phyloP scores from a whole-genome alignment of 2,888 invertebrate species.

The Opisthograptis luteolata region DNA sequence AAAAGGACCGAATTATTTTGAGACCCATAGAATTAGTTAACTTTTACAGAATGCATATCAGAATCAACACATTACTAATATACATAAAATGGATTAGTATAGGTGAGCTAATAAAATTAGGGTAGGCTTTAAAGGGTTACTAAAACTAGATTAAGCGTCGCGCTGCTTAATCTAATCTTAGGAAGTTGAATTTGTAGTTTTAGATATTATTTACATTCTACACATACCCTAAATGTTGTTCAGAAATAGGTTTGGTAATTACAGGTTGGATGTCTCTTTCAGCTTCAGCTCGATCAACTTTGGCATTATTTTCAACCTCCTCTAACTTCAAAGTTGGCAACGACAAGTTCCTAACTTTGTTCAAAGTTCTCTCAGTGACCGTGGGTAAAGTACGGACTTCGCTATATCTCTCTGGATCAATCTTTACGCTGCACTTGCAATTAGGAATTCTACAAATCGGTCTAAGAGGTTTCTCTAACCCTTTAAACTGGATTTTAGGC shows the following conservation, averaged over 20 bases:
- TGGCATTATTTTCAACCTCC: constrained; percentile 59
- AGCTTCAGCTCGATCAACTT: constrained; percentile 56
- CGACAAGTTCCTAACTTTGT: constrained; percentile 70
- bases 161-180: constrained; percentile 47
- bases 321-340: constrained; percentile 76
- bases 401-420: constrained; percentile 59
- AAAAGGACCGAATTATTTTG: too few relatives aligned
- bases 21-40: too few relatives aligned
- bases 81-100: constrained; percentile 42
- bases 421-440: constrained; percentile 70
- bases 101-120: constrained; percentile 41
- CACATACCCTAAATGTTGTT: constrained; percentile 84
- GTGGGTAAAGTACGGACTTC: constrained; percentile 68
- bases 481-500: constrained; percentile 58
- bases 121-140: constrained; percentile 17
- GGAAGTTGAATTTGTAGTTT: constrained; percentile 43
- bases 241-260: constrained; percentile 74
- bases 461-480: constrained; percentile 64
- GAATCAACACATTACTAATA: too few relatives aligned
- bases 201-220: constrained; percentile 44
- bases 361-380: constrained; percentile 64
- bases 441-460: constrained; percentile 74
- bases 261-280: constrained; percentile 61
- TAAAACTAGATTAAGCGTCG: constrained; percentile 2
- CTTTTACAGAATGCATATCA: too few relatives aligned